phyloP scores from a whole-genome alignment of 2,888 invertebrate genomes.

The Prostheceraeus crozeri region DNA sequence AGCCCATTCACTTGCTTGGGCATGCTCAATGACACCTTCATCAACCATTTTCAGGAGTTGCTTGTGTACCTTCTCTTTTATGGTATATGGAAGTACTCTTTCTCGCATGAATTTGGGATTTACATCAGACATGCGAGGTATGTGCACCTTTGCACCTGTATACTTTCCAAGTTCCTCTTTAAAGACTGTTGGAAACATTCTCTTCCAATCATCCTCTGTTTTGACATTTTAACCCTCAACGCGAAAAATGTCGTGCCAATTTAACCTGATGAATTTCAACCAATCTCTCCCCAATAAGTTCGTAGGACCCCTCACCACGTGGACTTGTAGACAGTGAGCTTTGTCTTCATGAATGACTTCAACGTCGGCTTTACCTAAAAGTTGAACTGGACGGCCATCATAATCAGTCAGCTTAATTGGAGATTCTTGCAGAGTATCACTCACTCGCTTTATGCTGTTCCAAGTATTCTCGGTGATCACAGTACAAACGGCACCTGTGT shows the following conservation, averaged over 20 bases:
- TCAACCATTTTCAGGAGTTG: constrained; percentile 7
- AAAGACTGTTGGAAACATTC: neutral
- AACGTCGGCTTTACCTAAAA: neutral
- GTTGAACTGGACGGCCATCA: neutral
- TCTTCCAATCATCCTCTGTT: neutral
- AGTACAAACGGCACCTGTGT: constrained; percentile 12
- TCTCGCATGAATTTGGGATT: neutral
- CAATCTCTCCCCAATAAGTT: constrained; percentile 16
- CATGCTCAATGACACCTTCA: constrained; percentile 3
- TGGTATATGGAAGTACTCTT: constrained; percentile 14
- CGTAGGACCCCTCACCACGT: constrained; percentile 5
- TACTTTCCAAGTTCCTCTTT: constrained; percentile 16
- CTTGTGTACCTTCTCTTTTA: constrained; percentile 4
- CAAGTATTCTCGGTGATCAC: constrained; percentile 11
- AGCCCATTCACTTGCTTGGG: constrained; percentile 11
- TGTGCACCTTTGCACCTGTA: constrained; percentile 11
- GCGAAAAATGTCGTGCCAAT: constrained; percentile 9
- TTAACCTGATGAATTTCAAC: constrained; percentile 10
- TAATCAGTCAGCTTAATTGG: neutral
- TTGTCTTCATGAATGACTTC: constrained; percentile 2
- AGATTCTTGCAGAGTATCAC: neutral
- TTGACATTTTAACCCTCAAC: constrained; percentile 5
- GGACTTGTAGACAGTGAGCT: neutral
- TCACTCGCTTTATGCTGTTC: neutral
- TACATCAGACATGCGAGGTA: neutral